Conservation (phyloP, 92 coral and sea anemone genomes). For the Epizoanthus scotinus region DNA sequence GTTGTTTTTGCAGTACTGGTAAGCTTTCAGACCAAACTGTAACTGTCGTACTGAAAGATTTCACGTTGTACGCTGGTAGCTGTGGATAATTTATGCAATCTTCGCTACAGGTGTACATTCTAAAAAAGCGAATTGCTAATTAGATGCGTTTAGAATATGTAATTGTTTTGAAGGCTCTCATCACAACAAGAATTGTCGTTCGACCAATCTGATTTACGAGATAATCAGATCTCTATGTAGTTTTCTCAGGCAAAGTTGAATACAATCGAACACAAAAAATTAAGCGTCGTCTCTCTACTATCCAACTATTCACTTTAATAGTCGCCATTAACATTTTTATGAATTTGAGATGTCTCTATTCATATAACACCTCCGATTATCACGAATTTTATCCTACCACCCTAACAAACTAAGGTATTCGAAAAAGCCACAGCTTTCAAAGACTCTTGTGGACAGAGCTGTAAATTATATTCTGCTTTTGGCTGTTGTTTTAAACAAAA, state of each 20-base stretch:
- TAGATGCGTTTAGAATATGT: conserved; percentile 20
- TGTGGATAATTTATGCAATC: conserved; percentile 12
- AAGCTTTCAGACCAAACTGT: not conserved
- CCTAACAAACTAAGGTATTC: no score
- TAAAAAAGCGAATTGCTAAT: conserved; percentile 16
- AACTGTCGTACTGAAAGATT: not conserved
- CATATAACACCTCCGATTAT: no score
- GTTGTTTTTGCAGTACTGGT: not conserved
- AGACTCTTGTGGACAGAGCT: no score
- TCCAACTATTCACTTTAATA: no score
- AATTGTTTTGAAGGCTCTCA: not conserved
- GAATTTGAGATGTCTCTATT: no score
- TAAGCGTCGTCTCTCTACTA: no score
- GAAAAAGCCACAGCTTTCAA: no score
- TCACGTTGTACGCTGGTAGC: not conserved
- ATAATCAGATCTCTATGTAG: not conserved
- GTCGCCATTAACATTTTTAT: no score
- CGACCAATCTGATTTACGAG: not conserved
- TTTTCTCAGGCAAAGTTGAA: not conserved
- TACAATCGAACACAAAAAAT: no score
- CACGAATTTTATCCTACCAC: no score
- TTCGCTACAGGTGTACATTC: conserved; percentile 29
- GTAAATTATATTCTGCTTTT: no score
- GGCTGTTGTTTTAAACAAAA: no score
- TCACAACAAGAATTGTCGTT: not conserved